Conservation (phyloP, 2,113 vertebrate genomes). For the Parotia lawesii region DNA sequence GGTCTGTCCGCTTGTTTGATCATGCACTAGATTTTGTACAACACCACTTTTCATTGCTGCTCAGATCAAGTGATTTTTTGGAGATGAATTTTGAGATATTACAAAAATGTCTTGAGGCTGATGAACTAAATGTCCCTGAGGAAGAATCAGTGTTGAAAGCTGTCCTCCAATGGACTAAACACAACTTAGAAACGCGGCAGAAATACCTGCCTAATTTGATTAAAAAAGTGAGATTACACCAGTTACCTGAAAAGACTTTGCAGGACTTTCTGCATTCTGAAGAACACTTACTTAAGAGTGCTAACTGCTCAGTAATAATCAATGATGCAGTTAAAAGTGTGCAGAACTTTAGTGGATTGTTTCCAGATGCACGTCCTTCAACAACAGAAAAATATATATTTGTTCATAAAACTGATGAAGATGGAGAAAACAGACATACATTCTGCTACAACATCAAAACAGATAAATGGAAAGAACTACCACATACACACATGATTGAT, state of each 20-base stretch:
- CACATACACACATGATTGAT: constrained; percentile 78
- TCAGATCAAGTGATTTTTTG: constrained; percentile 85
- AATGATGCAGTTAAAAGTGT: constrained; percentile 77
- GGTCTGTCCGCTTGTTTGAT: constrained; percentile 80
- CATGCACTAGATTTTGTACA: constrained; percentile 84
- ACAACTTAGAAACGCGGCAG: constrained; percentile 76
- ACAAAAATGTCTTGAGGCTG: constrained; percentile 82
- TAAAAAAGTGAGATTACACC: constrained; percentile 85
- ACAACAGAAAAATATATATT: constrained; percentile 94
- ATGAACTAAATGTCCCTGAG: constrained; percentile 82
- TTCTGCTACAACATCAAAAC: constrained; percentile 92
- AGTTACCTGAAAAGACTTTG: constrained; percentile 79
- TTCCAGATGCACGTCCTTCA: constrained; percentile 86
- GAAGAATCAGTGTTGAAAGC: constrained; percentile 85
- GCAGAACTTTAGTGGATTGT: constrained; percentile 78
- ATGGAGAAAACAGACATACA: constrained; percentile 78
- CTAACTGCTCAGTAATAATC: constrained; percentile 74
- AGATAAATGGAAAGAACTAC: constrained; percentile 87
- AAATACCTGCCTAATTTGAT: constrained; percentile 81
- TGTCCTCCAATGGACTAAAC: constrained; percentile 83
- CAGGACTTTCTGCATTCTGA: constrained; percentile 77
- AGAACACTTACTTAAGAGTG: constrained; percentile 68
- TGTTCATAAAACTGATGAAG: constrained; percentile 93
- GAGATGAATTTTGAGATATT: constrained; percentile 86
- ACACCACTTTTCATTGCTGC: constrained; percentile 82